Conservation (phyloP, 2,113 vertebrate genomes). For the Corynorhinus townsendii region DNA sequence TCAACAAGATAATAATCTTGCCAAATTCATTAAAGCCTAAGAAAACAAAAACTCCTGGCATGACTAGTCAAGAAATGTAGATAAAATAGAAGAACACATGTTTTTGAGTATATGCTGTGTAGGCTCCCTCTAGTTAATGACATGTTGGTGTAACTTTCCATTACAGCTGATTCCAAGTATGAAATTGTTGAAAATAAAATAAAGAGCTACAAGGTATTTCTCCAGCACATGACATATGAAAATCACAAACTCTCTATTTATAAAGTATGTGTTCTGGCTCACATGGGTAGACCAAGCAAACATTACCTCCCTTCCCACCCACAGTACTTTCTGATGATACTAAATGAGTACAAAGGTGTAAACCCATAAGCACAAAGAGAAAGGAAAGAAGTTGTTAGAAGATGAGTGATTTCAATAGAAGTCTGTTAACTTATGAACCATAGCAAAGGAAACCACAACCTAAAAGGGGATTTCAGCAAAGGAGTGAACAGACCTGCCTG, state of each 20-base stretch:
- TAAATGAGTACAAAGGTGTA: neutral
- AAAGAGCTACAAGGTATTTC: neutral
- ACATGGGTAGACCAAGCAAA: neutral
- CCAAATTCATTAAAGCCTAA: neutral
- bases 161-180: neutral
- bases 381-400: neutral
- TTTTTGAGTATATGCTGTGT: neutral
- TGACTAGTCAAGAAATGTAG: neutral
- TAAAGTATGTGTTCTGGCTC: neutral
- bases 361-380: neutral
- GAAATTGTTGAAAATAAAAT: neutral
- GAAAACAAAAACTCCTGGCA: neutral
- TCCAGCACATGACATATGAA: neutral
- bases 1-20: neutral
- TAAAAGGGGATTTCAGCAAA: neutral
- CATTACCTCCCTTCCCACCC: neutral
- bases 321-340: neutral
- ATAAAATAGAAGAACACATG: neutral
- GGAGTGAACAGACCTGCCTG: neutral
- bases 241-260: neutral
- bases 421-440: neutral
- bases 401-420: slow-evolving; percentile 14
- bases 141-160: neutral
- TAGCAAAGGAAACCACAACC: slow-evolving; percentile 9
- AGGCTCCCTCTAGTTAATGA: neutral